These are phyloP conservation scores for Sebastes taczanowskii DNA, from an alignment of 2,797 vertebrate genomes.

Conservation along the genomic window DNA sequence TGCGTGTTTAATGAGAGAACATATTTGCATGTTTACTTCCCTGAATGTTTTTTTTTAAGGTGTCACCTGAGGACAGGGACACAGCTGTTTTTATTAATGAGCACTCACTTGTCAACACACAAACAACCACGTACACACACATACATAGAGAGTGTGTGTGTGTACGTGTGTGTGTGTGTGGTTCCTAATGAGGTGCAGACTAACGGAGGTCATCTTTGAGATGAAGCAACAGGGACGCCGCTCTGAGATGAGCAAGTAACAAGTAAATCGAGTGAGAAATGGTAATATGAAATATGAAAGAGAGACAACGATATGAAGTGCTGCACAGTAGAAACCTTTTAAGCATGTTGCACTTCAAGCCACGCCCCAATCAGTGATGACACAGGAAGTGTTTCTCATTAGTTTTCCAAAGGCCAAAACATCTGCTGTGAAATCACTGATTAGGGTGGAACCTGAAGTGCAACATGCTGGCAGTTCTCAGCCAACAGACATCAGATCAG, in stretches of 20 bases:
- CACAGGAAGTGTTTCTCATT: neutral
- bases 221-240: neutral
- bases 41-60: neutral
- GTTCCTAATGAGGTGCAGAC: constrained; percentile 40
- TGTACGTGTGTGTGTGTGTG: neutral
- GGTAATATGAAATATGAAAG: neutral
- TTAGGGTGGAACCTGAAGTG: no score
- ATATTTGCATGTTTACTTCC: constrained; percentile 27
- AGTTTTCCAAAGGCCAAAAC: neutral
- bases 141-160: neutral
- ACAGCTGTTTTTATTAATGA: constrained; percentile 66
- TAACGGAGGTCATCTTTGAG: constrained; percentile 37
- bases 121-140: neutral
- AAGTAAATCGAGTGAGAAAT: neutral
- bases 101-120: constrained; percentile 25
- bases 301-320: neutral
- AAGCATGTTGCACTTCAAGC: neutral
- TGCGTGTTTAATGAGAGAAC: neutral
- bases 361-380: neutral
- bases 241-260: neutral
- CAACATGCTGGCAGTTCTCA: neutral
- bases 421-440: neutral
- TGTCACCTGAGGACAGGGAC: constrained; percentile 47
- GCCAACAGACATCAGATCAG: neutral
- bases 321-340: neutral